Evolutionary conservation across 2,888 invertebrate genomes (phyloP).

Genomic region (Pseudoips prasinana): DNA sequence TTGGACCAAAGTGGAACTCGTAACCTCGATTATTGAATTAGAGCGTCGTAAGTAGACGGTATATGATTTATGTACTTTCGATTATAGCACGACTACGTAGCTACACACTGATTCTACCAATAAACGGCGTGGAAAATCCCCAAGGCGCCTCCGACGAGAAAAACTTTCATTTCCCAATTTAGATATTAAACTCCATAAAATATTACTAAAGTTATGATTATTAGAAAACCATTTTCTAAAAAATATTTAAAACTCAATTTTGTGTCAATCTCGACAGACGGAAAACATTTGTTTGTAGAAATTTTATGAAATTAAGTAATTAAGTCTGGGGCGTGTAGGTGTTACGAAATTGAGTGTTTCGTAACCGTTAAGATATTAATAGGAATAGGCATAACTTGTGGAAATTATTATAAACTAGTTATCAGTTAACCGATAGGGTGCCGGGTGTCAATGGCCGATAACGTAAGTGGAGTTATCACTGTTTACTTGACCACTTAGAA

Average conservation of each 20-base stretch:
- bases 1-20: slow-evolving; percentile 46
- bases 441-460: slow-evolving; percentile 45
- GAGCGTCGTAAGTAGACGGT: slow-evolving; percentile 20
- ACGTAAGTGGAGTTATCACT: slow-evolving; percentile 36
- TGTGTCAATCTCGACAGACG: too few species aligned
- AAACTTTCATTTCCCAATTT: slow-evolving; percentile 20
- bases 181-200: too few species aligned
- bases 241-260: too few species aligned
- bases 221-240: too few species aligned
- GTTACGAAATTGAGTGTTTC: slow-evolving; percentile 22
- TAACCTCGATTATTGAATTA: slow-evolving; percentile 46
- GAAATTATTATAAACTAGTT: slow-evolving; percentile 26
- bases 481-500: slow-evolving; percentile 23
- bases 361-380: slow-evolving; percentile 15
- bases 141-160: slow-evolving; percentile 6
- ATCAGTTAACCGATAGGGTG: slow-evolving; percentile 26
- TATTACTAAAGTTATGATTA: too few species aligned
- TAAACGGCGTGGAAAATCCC: slow-evolving; percentile 15
- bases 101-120: slow-evolving; percentile 11
- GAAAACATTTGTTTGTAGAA: too few species aligned
- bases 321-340: neutral
- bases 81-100: slow-evolving; percentile 17
- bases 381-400: slow-evolving; percentile 10
- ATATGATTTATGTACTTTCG: slow-evolving; percentile 34
- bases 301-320: too few species aligned